Evolutionary conservation across 2,888 invertebrate species (phyloP).

Genomic region (Phaonia tiefii): DNA sequence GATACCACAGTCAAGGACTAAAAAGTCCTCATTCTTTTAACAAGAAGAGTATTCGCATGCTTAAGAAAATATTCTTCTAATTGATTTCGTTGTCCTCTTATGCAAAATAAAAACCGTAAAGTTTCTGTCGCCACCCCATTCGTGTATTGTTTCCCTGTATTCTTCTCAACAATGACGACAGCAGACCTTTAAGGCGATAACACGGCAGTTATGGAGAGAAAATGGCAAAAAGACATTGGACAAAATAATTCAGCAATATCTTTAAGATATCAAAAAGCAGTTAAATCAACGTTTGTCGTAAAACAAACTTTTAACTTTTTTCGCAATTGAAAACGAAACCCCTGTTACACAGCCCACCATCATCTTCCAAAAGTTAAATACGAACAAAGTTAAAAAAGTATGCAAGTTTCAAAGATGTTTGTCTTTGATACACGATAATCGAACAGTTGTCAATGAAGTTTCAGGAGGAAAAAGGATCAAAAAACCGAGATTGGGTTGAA

Average conservation of each 20-base stretch:
- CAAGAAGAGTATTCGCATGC: not conserved
- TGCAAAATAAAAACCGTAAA: conserved; percentile 1
- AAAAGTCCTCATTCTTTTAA: too few relatives aligned
- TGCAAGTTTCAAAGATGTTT: too few relatives aligned
- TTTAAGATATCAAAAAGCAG: not conserved
- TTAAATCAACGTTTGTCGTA: not conserved
- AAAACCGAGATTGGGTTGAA: too few relatives aligned
- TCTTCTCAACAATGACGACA: not conserved
- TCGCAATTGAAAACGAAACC: not conserved
- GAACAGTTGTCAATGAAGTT: too few relatives aligned
- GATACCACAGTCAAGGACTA: not conserved
- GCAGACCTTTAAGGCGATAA: conserved; percentile 3
- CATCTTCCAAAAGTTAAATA: not conserved
- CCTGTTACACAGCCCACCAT: not conserved
- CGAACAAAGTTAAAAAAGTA: too few relatives aligned
- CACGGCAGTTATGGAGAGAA: not conserved
- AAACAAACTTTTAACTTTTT: not conserved
- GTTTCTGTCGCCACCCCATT: not conserved
- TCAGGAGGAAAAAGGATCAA: too few relatives aligned
- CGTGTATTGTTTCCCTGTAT: not conserved
- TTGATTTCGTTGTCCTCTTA: conserved; percentile 2
- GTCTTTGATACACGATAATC: too few relatives aligned
- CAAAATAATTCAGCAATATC: not conserved
- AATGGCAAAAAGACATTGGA: not conserved
- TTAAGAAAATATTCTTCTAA: not conserved